Base-by-base conservation (phyloP, 2,797 vertebrate genomes). In the Sitta carolinensis region DNA sequence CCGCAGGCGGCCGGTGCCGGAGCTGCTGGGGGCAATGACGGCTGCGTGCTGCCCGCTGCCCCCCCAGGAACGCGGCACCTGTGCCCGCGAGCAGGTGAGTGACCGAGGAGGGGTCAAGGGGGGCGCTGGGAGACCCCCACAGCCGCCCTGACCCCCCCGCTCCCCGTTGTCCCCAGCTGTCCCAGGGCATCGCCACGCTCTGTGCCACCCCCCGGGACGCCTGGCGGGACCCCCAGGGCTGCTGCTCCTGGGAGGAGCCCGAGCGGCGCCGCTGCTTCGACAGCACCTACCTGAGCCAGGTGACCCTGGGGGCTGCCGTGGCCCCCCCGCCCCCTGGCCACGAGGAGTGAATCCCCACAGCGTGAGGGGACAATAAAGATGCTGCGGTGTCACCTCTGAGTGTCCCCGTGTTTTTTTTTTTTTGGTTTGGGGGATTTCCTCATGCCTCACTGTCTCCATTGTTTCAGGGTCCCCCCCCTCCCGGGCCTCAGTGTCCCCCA, bases 221-320 rank as follows among this genome's bases (percentile, higher is more conserved):
- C 62, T 92, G 93, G 93, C 3, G 61, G 5, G 93, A 92, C 50
- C 90, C 93, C 3, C 19, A 40, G 25, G 68, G 23, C 54, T 92
- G 93, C 83, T 90, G 90, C 73, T 42, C 34, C 1, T 25, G 10
- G 68, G 78, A 38, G 25, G 73, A 27, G 4, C 68, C 73, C 7
- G 52, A 79, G 58, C 48, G 69, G 62, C 86, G 86, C 54, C 86
- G 62, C 77, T 88, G 86, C 62, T 88, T 88, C 19, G 69, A 88
- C 48, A 5, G 4, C 62, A 0, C 77, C 34, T 88, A 88, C 86
- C 77, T 88, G 86, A 34, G 16, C 51, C 20, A 32, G 74, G 72
- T 54, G 47, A 62, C 34, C 40, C 55, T 88, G 86, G 86, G 54
- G 42, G 77, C 77, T 0, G 86, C 85, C 17, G 47, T 81, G 61